Base-by-base conservation (phyloP, 53 echinoderm and acorn worm genomes). In the Henricia sp. region DNA sequence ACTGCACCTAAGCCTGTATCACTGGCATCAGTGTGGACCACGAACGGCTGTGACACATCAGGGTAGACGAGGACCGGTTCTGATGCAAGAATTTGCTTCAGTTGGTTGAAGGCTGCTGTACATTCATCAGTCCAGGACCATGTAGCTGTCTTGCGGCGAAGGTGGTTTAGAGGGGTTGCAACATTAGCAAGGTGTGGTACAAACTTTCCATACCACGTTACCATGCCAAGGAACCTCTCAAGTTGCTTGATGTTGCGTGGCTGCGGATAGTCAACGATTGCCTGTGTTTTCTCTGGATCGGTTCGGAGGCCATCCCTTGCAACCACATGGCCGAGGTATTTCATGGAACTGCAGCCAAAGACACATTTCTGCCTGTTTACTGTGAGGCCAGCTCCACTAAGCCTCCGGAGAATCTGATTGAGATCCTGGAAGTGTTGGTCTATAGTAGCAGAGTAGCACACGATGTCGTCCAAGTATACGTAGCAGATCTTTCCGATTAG, bases 161-260 rank as follows among this genome's bases (percentile, higher is more conserved):
- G 37, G 5, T 37, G 68, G 68, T 68, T 68, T 6, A 68, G 68
- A 20, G 37, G 68, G 17, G 42, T 44, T 30, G 70, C 44, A 14
- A 70, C 28, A 26, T 12, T 35, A 5, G 70, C 20, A 6, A 46
- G 44, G 43, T 70, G 11, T 2, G 70, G 70, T 34, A 70, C 44
- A 44, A 70, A 70, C 37, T 70, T 70, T 0, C 43, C 10, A 20
- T 70, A 70, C 48, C 70, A 70, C 53, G 23, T 42, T 17, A 62
- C 71, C 8, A 72, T 58, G 6, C 82, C 88, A 21, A 88, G 16
- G 21, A 78, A 88, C 46, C 46, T 40, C 30, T 77, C 68, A 16
- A 78, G 2, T 25, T 85, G 75, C 34, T 86, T 77, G 34, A 11
- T 76, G 21, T 9, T 39, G 44, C 17, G 14, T 27, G 76, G 76